Base-by-base conservation (phyloP, 2,888 invertebrate genomes). In the Eurytoma californica region DNA sequence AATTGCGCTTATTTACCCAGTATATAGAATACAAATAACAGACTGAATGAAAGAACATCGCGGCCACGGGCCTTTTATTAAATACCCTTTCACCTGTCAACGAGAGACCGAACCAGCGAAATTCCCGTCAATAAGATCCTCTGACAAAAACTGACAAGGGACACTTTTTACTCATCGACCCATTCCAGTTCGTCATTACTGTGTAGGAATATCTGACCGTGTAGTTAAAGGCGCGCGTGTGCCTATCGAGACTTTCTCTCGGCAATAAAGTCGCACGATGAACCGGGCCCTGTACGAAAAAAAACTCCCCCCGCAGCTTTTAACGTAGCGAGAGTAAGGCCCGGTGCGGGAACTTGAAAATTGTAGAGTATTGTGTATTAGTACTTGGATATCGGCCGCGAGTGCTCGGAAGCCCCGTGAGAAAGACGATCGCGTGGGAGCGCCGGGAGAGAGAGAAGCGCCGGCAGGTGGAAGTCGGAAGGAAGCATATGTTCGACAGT, bases 391-490 rank as follows among this genome's bases (percentile, higher is more conserved):
- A 16, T 9, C 14, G 53, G 53, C 2, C 14, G 30, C 16, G 63
- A 39, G 30, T 13, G 30, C 5, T 18, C 30, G 16, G 30, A 30
- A 63, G n/a, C 30, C 3, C 18, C 63, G 63, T 63, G 63, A 63
- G 63, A 63, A 63, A 63, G 39, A 63, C n/a, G 18, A 3, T 0
- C 39, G 63, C 63, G 63, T 63, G 63, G 63, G 63, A 63, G 30
- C 63, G 39, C 5, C 39, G 16, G 18, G 39, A 12, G 51, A n/a
- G 2, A 9, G 14, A 53, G 13, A 3, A 12, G 53, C 53, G 12
- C 14, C 53, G 53, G 14, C 14, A 53, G 53, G 53, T 53, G n/a
- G 47, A 24, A 7, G 30, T 28, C 14, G 61, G 61, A 61, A 61
- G 61, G 61, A 61, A 61, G 60, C n/a, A n/a, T 16, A 53, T 39